Percentiles rank a stretch among this genome's conserved stretches.
Conservation (phyloP, 2,113 vertebrate species). For the Chlamydotis undulata region DNA sequence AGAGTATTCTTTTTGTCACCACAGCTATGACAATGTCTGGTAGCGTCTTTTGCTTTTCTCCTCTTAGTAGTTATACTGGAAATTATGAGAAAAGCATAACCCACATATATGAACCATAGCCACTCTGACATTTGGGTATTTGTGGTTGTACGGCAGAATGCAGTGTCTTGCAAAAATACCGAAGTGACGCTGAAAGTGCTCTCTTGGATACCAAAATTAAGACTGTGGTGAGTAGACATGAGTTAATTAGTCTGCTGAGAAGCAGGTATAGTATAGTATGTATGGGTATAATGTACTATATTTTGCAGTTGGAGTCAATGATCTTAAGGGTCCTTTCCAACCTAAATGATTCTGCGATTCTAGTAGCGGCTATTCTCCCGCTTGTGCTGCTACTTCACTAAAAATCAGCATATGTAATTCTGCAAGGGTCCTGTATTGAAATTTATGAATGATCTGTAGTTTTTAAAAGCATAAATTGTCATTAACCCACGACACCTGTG, state of each 20-base stretch:
- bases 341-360: no score
- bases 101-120: accelerated
- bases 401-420: neutral
- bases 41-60: neutral
- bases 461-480: neutral
- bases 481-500: neutral
- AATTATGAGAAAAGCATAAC: neutral
- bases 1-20: neutral
- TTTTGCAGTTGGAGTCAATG: no score
- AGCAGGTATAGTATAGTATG: neutral
- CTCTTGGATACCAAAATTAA: neutral
- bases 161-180: neutral
- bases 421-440: neutral
- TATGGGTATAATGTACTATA: no score
- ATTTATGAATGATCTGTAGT: neutral
- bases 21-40: neutral
- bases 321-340: no score
- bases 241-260: neutral
- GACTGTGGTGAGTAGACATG: neutral
- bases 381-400: neutral
- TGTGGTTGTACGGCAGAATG: neutral
- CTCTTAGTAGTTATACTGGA: neutral
- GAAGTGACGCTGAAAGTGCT: neutral
- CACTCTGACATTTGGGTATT: neutral
- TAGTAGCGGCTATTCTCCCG: neutral